These are phyloP conservation scores for Chrysomela aeneicollis DNA, from an alignment of 2,888 invertebrate genomes.

Conservation along the genomic window DNA sequence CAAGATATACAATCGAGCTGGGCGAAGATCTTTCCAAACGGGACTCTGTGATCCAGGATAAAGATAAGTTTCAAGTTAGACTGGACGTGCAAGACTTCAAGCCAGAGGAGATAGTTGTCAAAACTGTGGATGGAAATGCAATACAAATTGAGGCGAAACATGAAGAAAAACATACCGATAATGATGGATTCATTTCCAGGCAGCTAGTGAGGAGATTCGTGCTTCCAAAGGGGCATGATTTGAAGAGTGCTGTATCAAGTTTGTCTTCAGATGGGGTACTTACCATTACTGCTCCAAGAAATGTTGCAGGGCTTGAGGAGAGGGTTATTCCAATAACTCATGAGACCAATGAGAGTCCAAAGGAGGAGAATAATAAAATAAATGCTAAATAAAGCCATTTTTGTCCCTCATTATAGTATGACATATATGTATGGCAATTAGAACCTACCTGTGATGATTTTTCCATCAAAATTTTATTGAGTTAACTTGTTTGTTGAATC, in stretches of 20 bases:
- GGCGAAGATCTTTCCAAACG: slow-evolving; percentile 56
- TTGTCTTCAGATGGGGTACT: slow-evolving; percentile 17
- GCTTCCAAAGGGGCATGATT: slow-evolving; percentile 78
- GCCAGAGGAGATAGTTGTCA: slow-evolving; percentile 80
- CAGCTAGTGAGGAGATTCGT: slow-evolving; percentile 80
- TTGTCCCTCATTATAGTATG: too few species aligned
- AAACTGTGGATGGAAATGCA: slow-evolving; percentile 73
- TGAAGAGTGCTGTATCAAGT: slow-evolving; percentile 75
- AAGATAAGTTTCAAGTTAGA: slow-evolving; percentile 74
- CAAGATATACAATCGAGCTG: slow-evolving; percentile 37
- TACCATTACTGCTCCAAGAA: slow-evolving; percentile 69
- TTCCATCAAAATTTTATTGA: too few species aligned
- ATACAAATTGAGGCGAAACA: slow-evolving; percentile 80
- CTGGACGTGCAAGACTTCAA: slow-evolving; percentile 80
- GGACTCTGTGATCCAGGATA: slow-evolving; percentile 65
- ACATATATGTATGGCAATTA: too few species aligned
- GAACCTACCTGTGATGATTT: too few species aligned
- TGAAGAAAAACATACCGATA: slow-evolving; percentile 77
- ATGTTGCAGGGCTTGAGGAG: slow-evolving; percentile 43
- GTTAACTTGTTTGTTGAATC: too few species aligned
- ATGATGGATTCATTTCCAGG: slow-evolving; percentile 74
- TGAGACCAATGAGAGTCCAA: slow-evolving; percentile 15
- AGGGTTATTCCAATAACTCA: slow-evolving; percentile 43
- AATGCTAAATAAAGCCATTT: too few species aligned
- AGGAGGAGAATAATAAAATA: slow-evolving; percentile 3